Conservation (phyloP, 2,888 invertebrate genomes). For the Dimorphilus gyrociliatus region DNA sequence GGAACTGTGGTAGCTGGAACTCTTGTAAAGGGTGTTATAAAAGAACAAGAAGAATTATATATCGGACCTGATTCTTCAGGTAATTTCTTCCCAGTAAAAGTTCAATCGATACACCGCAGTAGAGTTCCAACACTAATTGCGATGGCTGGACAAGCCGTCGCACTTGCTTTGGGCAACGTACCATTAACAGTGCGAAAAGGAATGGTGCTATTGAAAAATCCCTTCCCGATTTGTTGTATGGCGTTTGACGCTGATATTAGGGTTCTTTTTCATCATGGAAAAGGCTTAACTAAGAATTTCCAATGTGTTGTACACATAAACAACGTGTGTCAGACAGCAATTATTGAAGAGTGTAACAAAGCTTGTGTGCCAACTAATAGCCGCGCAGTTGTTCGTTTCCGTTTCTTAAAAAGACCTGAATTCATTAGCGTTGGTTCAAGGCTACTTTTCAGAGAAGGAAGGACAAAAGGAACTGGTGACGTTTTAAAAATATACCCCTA, state of each 20-base stretch:
- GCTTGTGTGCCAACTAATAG: slow-evolving; percentile 54
- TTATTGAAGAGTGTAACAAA: slow-evolving; percentile 46
- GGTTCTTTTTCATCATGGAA: slow-evolving; percentile 67
- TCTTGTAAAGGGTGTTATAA: slow-evolving; percentile 60
- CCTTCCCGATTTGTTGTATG: slow-evolving; percentile 21
- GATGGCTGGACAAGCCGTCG: slow-evolving; percentile 75
- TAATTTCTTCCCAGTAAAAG: slow-evolving; percentile 48
- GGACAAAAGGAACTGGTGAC: slow-evolving; percentile 68
- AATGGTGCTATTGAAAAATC: slow-evolving; percentile 33
- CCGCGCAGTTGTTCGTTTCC: slow-evolving; percentile 66
- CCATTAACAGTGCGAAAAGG: slow-evolving; percentile 30
- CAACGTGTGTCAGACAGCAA: slow-evolving; percentile 84
- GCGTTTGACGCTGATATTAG: slow-evolving; percentile 64
- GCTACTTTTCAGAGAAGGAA: slow-evolving; percentile 64
- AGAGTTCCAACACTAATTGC: slow-evolving; percentile 74
- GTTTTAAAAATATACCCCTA: slow-evolving; percentile 40
- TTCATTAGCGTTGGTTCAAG: slow-evolving; percentile 62
- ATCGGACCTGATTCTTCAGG: slow-evolving; percentile 40
- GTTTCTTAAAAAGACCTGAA: slow-evolving; percentile 75
- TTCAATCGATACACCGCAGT: slow-evolving; percentile 76
- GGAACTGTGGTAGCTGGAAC: no score
- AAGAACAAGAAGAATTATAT: slow-evolving; percentile 50
- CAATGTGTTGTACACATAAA: slow-evolving; percentile 82
- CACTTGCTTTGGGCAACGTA: slow-evolving; percentile 50
- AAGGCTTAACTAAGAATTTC: slow-evolving; percentile 36